phyloP scores from a whole-genome alignment of 2,888 invertebrate species.

The Zaprionus obscuricornis region DNA sequence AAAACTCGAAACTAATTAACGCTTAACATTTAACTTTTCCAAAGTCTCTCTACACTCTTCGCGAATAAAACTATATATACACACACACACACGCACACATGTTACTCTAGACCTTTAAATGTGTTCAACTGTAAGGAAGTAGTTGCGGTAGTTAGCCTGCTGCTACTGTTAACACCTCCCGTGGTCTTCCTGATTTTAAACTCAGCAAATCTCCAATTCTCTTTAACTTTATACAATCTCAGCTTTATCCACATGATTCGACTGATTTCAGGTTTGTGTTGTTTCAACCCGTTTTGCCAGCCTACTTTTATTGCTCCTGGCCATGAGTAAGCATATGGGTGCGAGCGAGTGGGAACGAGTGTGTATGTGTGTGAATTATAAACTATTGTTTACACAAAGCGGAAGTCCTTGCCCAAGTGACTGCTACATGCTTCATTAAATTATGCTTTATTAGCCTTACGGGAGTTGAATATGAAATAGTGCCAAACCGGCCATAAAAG shows the following conservation, averaged over 20 bases:
- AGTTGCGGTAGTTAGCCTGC: conserved; percentile 44
- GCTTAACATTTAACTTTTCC: conserved; percentile 21
- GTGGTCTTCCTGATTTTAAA: background rate
- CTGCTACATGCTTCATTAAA: conserved; percentile 79
- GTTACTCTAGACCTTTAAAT: conserved; percentile 44
- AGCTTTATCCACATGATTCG: conserved; percentile 32
- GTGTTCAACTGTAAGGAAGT: conserved; percentile 11
- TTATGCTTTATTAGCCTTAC: conserved; percentile 81
- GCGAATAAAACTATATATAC: conserved; percentile 4
- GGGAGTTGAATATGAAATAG: conserved; percentile 80
- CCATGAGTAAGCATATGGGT: conserved; percentile 14
- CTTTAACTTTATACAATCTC: background rate
- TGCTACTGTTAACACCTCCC: conserved; percentile 18
- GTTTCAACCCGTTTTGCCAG: conserved; percentile 60
- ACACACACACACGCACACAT: conserved; percentile 11
- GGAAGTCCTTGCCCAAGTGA: conserved; percentile 70
- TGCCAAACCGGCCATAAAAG: conserved; percentile 58
- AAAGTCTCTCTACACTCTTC: conserved; percentile 42
- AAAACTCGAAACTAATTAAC: too few species aligned
- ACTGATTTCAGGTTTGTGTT: conserved; percentile 49
- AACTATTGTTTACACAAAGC: conserved; percentile 80
- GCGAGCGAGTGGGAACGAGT: conserved; percentile 13
- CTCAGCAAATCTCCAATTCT: too few species aligned
- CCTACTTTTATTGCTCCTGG: conserved; percentile 52
- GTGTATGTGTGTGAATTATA: conserved; percentile 63